Base-by-base conservation (phyloP, 1,140 invertebrate species). In the Panagrolaimus sp. region DNA sequence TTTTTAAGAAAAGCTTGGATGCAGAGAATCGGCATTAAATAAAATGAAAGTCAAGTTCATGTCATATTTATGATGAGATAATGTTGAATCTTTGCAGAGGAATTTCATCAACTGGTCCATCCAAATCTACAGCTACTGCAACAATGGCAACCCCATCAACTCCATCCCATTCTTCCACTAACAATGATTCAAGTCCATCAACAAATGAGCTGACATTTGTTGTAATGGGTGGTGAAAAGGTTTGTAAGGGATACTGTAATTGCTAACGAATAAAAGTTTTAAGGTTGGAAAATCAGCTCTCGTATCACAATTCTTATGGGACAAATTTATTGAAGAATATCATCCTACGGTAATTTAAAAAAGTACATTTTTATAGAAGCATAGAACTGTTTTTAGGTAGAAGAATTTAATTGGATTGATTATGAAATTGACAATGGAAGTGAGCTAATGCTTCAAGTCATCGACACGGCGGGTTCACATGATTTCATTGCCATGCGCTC, bases 331-430 rank as follows among this genome's bases (percentile, higher is more conserved):
- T 8, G 45, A 63, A 14, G 74, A 78, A n/a, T 81, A 82, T 63
- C 57, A 74, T 9, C 69, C 78, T 0, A 80, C 78, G 5, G 80
- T n/a, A n/a, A n/a, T n/a, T n/a, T n/a, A n/a, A n/a, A n/a, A n/a
- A n/a, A n/a, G n/a, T n/a, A n/a, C n/a, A n/a, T n/a, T n/a, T n/a
- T n/a, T n/a, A n/a, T n/a, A n/a, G n/a, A n/a, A n/a, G n/a, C n/a
- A n/a, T n/a, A n/a, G n/a, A n/a, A n/a, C n/a, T n/a, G n/a, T n/a
- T n/a, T n/a, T n/a, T n/a, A n/a, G n/a, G n/a, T 80, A 8, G 81
- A 81, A 65, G 79, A 81, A 57, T 81, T 81, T 64, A 76, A 81
- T 72, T 81, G 81, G 81, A 74, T 81, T 45, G 79, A 81, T 53
- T 81, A 83, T 67, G 78, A 79, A 45, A 66, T 70, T 27, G 70